Conservation (phyloP, 2,113 vertebrate genomes). For the Odocoileus virginianus region DNA sequence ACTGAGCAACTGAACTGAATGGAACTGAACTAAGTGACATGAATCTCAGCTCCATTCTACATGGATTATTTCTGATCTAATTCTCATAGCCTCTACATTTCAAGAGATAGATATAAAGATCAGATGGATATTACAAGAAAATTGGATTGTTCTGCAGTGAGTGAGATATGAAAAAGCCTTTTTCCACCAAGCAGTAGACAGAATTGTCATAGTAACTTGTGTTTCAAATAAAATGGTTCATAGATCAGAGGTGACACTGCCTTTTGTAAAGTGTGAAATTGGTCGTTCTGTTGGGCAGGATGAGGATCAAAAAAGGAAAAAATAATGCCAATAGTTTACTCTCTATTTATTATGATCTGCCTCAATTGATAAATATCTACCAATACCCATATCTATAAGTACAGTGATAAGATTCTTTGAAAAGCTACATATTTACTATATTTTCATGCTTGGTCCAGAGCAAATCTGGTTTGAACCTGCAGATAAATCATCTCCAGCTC, state of each 20-base stretch:
- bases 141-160: constrained; percentile 12
- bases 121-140: constrained; percentile 46
- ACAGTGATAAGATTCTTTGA: not conserved
- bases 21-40: not conserved
- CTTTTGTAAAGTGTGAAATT: constrained; percentile 23
- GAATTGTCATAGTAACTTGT: constrained; percentile 19
- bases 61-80: constrained; percentile 30
- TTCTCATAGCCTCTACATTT: constrained; percentile 34
- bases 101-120: constrained; percentile 45
- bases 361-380: not conserved
- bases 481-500: not conserved
- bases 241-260: not conserved
- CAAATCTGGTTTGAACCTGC: not conserved
- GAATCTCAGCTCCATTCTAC: not conserved
- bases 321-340: not conserved
- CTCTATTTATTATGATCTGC: not conserved
- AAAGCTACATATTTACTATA: not conserved
- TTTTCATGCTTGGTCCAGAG: not conserved
- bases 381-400: not conserved
- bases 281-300: not conserved
- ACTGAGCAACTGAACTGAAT: not conserved
- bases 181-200: not conserved
- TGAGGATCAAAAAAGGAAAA: not conserved
- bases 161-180: constrained; percentile 23
- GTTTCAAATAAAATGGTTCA: constrained; percentile 33